Base-by-base conservation (phyloP, 2,888 invertebrate genomes). In the Eudasyphora cyanicolor region DNA sequence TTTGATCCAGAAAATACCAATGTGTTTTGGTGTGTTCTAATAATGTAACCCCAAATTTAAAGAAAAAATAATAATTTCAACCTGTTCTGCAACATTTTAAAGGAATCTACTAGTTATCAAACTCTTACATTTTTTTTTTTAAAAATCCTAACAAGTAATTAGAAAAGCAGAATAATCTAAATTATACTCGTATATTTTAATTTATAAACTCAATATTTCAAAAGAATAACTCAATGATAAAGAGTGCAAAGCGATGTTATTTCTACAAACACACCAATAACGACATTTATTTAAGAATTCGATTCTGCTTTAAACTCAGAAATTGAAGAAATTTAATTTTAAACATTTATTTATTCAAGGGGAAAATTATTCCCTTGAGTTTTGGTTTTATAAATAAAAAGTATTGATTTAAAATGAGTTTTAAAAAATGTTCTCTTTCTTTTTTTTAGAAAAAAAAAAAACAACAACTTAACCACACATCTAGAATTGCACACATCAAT, bases 391-490 rank as follows among this genome's bases (percentile, higher is more conserved):
- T 64, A 29, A 42, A 74, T 60, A 62, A n/a, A 71, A 27, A 42
- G n/a, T 29, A 70, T 69, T 74, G 21, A 57, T 77, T 77, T 60
- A 60, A 69, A 38, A 45, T n/a, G 45, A 24, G 17, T 69, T 79
- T 69, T n/a, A 12, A 60, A 60, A 57, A 24, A 4, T 51, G 27
- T 19, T 29, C 32, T 76, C 2, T 49, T 82, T 67, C 76, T 21
- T 73, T 69, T 35, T 45, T 60, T 57, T 51, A 51, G 57, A 49
- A 67, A 69, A n/a, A n/a, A n/a, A n/a, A n/a, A n/a, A n/a, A n/a
- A n/a, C n/a, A n/a, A n/a, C n/a, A n/a, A 49, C 67, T 67, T 67
- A 85, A 75, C 76, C 77, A 77, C 76, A 79, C 84, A 81, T 74
- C 80, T 79, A 64, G 80, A 83, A 73, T 45, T 74, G 60, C 67